These are phyloP conservation scores for Potamilus streckersoni DNA, from an alignment of 1,140 invertebrate genomes.

Conservation along the genomic window DNA sequence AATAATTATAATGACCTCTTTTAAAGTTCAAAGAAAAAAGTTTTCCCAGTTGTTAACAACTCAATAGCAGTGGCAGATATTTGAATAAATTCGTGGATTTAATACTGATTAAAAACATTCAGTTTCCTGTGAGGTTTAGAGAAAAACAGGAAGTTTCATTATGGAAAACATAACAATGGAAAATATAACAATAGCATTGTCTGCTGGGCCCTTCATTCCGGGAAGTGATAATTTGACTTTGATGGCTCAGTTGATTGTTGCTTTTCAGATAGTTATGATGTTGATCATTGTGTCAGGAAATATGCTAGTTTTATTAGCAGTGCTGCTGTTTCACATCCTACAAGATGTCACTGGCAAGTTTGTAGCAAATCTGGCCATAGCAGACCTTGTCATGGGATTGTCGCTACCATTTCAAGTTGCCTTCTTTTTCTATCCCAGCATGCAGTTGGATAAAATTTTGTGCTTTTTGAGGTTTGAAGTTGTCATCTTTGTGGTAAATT, in stretches of 20 bases:
- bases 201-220: too few species aligned
- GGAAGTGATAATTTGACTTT: neutral
- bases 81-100: too few species aligned
- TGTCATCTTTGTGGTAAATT: constrained; percentile 30
- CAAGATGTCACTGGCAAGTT: constrained; percentile 35
- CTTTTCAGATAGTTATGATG: constrained; percentile 28
- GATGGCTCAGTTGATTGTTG: constrained; percentile 18
- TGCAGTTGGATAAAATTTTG: constrained; percentile 19
- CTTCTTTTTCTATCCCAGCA: constrained; percentile 31
- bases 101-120: too few species aligned
- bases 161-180: too few species aligned
- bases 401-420: constrained; percentile 33
- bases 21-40: too few species aligned
- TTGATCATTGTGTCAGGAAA: constrained; percentile 38
- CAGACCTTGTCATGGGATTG: constrained; percentile 35
- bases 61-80: too few species aligned
- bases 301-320: constrained; percentile 29
- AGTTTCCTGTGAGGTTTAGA: too few species aligned
- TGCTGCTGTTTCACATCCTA: constrained; percentile 17
- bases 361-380: constrained; percentile 36
- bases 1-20: too few species aligned
- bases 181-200: too few species aligned
- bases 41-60: too few species aligned
- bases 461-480: constrained; percentile 35
- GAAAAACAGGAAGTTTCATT: too few species aligned